Base-by-base conservation (phyloP, 2,888 invertebrate genomes). In the Agrilus mali region DNA sequence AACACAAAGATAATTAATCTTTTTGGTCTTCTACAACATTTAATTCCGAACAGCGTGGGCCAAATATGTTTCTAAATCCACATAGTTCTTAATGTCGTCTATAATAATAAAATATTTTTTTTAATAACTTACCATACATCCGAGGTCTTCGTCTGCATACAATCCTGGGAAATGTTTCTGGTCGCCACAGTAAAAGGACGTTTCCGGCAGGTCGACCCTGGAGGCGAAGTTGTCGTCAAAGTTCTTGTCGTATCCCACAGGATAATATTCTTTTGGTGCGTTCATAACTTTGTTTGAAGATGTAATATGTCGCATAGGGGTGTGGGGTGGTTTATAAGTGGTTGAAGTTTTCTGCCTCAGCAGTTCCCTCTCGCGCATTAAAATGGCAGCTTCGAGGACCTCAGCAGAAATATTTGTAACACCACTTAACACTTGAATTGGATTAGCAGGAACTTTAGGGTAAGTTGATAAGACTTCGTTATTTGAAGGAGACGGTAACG, bases 81-180 rank as follows among this genome's bases (percentile, higher is more conserved):
- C 27, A 27, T 10, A 27, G 27, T 27, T 27, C 27, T 27, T 10
- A 2, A n/a, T n/a, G n/a, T n/a, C 4, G 2, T 27, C 10, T 2
- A 27, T 10, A 4, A 27, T 20, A 6, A 17, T 17, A 4, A 17
- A 17, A 4, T 17, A 17, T 17, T 17, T 4, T 17, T 20, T 6
- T 20, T 5, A 5, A 20, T 20, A 27, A 56, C 74, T 75, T 61
- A 89, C 90, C 89, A 90, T 89, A 66, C 90, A 90, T 15, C 88
- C 89, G 33, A 90, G 72, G 66, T 83, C 84, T 57, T 87, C 86
- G 55, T 90, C 90, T 0, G 86, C 89, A 53, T 90, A 90, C 10
- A 90, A 68, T 33, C 90, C 90, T 0, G 90, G 90, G 60, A 90
- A 89, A 65, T 89, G 88, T 59, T 88, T 88, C 61, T 90, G 90